Evolutionary conservation across 2,888 invertebrate species (phyloP), one percentile per base, ranked within the genome.

Genomic region (Diachrysia chrysitis): DNA sequence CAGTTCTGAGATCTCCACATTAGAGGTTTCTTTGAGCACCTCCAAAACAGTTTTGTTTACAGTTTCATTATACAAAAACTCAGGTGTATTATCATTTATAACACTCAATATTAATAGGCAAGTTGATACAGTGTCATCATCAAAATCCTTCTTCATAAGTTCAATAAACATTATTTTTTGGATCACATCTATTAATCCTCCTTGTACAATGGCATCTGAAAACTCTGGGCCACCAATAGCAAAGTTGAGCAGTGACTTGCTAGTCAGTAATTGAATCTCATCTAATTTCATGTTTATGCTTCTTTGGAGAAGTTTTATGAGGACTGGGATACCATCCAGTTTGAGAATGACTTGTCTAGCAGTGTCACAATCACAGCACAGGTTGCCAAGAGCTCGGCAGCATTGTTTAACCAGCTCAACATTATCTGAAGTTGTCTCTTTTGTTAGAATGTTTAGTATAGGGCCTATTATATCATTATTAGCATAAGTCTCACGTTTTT

Each of bases 321-420:
- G 86, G 54, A 90, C 89, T 58, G 89, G 85, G 69, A 97, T 92
- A 1, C 97, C 97, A 66, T 96, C 90, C 56, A 78, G 81, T 16
- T 90, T 86, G 1, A 92, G 83, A 46, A 97, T 94, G 62, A 96
- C 88, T 69, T 95, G 95, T 73, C 97, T 95, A 19, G 96, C 96
- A 83, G 95, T 95, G 94, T 98, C 97, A 93, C 98, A 98, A 87
- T 98, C 97, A 89, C 97, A 98, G 89, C 98, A 98, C 85, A 99
- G 97, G 90, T 99, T 99, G 46, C 98, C 98, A 23, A 99, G 93
- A 3, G 98, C 98, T 83, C 98, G 96, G 80, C 98, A 97, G 51
- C 97, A 96, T 87, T 98, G 98, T 78, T 97, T 97, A 10, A 97
- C 92, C 61, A 97, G 88, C 74, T 96, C 96, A 71, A 96, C 85